A percentile compares a stretch with the other conserved stretches of the same genome.
phyloP scores from a whole-genome alignment of 2,113 vertebrate genomes.

The Canis aureus region DNA sequence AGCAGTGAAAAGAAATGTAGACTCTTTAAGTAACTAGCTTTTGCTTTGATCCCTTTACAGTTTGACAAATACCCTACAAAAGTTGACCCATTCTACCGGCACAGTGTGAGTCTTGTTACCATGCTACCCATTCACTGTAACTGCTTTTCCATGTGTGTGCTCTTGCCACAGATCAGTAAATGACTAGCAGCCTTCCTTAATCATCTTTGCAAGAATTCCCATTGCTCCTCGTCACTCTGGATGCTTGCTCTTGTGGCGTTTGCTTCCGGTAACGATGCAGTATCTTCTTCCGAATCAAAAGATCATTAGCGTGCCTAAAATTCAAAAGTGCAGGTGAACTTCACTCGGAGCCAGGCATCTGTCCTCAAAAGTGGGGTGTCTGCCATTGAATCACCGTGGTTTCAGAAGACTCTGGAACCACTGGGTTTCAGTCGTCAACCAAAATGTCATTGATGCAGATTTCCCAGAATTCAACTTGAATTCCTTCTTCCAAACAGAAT shows the following conservation, averaged over 20 bases:
- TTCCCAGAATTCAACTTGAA: background rate
- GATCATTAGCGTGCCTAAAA: slow-evolving; percentile 66
- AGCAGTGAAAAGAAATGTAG: slow-evolving; percentile 63
- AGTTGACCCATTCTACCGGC: slow-evolving; percentile 99
- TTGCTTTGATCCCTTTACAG: slow-evolving; percentile 96
- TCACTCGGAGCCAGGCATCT: slow-evolving; percentile 62
- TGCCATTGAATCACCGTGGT: background rate
- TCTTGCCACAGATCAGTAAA: slow-evolving; percentile 80
- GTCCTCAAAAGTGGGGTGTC: background rate
- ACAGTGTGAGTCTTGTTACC: slow-evolving; percentile 96
- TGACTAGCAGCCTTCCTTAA: slow-evolving; percentile 79
- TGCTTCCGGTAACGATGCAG: slow-evolving; percentile 88
- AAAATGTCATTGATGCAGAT: background rate
- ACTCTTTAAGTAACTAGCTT: slow-evolving; percentile 88
- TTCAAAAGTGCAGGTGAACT: slow-evolving; percentile 34
- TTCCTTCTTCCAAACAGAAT: background rate
- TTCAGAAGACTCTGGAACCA: slow-evolving; percentile 67
- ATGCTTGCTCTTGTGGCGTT: slow-evolving; percentile 85
- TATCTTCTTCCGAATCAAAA: slow-evolving; percentile 88
- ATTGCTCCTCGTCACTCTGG: slow-evolving; percentile 77
- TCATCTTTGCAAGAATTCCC: slow-evolving; percentile 85
- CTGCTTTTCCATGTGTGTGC: slow-evolving; percentile 84
- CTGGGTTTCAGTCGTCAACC: slow-evolving; percentile 14
- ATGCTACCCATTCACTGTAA: slow-evolving; percentile 81
- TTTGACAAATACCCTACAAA: slow-evolving; percentile 99